These are phyloP conservation scores for Seriola rivoliana DNA, from an alignment of 2,113 vertebrate genomes.

Conservation along the genomic window DNA sequence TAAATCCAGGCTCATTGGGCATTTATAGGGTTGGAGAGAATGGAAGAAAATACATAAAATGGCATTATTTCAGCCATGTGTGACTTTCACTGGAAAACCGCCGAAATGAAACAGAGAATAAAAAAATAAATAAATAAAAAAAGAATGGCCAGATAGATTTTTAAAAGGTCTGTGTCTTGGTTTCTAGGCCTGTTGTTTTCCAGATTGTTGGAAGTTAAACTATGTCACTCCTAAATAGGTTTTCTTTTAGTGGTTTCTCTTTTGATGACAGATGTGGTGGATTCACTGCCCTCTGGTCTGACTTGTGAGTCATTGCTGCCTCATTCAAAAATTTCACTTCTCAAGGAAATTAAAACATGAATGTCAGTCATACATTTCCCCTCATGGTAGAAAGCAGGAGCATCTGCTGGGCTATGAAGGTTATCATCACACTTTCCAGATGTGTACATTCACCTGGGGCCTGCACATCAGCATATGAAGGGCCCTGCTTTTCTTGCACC, in stretches of 20 bases:
- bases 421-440: conserved; percentile 8
- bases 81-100: not conserved
- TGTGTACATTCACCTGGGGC: not conserved
- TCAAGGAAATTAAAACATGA: not conserved
- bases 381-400: not conserved
- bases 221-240: not conserved
- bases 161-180: not conserved
- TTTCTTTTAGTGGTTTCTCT: not conserved
- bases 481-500: not conserved
- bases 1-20: not conserved
- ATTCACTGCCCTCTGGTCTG: not conserved
- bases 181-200: not conserved
- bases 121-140: no score
- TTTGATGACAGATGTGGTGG: not conserved
- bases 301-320: not conserved
- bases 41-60: conserved; percentile 9
- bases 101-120: not conserved
- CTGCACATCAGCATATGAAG: not conserved
- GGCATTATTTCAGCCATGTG: not conserved
- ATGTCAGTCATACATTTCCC: not conserved
- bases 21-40: not conserved
- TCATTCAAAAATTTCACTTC: not conserved
- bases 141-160: not conserved
- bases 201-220: not conserved
- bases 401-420: conserved; percentile 24